phyloP scores from a whole-genome alignment of 2,113 vertebrate species.

The Haemorhous mexicanus region DNA sequence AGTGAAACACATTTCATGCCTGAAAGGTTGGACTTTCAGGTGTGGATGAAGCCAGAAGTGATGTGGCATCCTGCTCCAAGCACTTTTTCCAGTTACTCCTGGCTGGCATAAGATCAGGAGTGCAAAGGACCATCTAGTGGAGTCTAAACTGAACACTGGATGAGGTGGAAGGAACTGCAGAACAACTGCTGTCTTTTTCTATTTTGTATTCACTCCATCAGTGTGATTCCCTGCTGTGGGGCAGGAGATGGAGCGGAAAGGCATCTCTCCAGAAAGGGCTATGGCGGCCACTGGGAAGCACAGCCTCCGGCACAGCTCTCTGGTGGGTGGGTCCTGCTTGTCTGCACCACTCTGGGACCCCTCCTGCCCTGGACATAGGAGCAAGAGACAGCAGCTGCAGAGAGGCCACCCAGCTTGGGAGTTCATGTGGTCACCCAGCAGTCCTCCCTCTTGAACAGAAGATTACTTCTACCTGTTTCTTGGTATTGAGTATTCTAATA shows the following conservation, averaged over 20 bases:
- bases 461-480: neutral
- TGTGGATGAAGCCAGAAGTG: neutral
- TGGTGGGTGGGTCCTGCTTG: rapidly evolving
- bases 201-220: neutral
- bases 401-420: neutral
- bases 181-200: neutral
- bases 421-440: neutral
- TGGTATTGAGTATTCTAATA: neutral
- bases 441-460: neutral
- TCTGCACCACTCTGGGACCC: neutral
- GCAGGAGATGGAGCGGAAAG: neutral
- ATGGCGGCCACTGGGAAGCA: rapidly evolving
- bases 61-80: neutral
- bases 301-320: rapidly evolving
- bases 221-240: neutral
- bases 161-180: neutral
- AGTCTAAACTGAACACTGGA: neutral
- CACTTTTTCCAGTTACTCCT: neutral
- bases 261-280: neutral
- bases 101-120: neutral
- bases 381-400: neutral
- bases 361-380: neutral
- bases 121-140: neutral
- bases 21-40: neutral
- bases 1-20: neutral